Evolutionary conservation across 2,888 invertebrate species (phyloP).

Genomic region (Drosophila mayaguana): DNA sequence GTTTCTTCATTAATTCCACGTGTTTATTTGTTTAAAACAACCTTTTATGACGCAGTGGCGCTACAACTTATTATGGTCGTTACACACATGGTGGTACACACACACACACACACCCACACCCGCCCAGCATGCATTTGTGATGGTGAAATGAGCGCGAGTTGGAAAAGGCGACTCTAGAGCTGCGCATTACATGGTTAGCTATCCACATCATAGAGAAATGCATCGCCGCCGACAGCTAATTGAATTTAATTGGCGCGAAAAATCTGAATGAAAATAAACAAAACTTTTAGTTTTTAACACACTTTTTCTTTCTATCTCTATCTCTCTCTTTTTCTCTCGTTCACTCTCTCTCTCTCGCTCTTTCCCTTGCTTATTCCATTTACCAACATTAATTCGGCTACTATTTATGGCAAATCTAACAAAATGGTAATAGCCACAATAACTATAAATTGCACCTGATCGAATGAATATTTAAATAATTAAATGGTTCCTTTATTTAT

Average conservation of each 20-base stretch:
- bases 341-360: too few species aligned
- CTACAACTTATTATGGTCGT: slow-evolving; percentile 58
- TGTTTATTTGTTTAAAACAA: slow-evolving; percentile 78
- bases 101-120: too few species aligned
- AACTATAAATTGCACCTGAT: neutral
- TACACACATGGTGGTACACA: slow-evolving; percentile 29
- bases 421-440: neutral
- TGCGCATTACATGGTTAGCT: slow-evolving; percentile 21
- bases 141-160: slow-evolving; percentile 1
- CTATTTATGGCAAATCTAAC: slow-evolving; percentile 51
- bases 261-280: slow-evolving; percentile 63
- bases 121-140: neutral
- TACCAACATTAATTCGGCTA: slow-evolving; percentile 59
- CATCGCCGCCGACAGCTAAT: slow-evolving; percentile 68
- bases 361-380: slow-evolving; percentile 42
- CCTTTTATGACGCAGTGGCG: slow-evolving; percentile 74
- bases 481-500: neutral
- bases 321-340: neutral
- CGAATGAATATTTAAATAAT: neutral
- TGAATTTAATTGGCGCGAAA: slow-evolving; percentile 79
- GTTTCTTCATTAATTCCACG: slow-evolving; percentile 76
- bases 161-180: neutral
- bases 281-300: slow-evolving; percentile 40
- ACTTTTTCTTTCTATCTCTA: slow-evolving; percentile 16
- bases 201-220: slow-evolving; percentile 53